Percentiles rank a stretch among this genome's conserved stretches.
These are phyloP conservation scores for Orius laevigatus DNA, from an alignment of 1,140 invertebrate species.

Conservation along the genomic window DNA sequence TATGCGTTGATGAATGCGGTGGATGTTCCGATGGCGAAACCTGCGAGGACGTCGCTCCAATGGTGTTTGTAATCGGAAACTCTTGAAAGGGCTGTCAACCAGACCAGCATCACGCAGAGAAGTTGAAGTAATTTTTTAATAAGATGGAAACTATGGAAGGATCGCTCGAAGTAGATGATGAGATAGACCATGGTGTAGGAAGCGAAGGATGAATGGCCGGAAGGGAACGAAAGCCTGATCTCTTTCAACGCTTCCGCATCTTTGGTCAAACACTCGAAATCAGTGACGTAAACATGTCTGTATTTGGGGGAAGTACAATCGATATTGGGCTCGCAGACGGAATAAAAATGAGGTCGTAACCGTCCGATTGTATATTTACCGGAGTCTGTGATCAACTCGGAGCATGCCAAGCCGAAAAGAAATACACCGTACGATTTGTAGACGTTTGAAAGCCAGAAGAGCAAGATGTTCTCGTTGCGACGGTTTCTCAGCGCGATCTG, in stretches of 20 bases:
- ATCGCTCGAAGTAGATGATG: no score
- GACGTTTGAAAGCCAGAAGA: neutral
- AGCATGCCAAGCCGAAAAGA: slow-evolving; percentile 62
- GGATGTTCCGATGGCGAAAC: slow-evolving; percentile 39
- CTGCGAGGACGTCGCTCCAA: slow-evolving; percentile 68
- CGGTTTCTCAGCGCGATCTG: slow-evolving; percentile 23
- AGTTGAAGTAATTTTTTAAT: slow-evolving; percentile 33
- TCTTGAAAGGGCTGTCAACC: slow-evolving; percentile 66
- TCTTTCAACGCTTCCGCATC: slow-evolving; percentile 44
- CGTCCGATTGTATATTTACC: slow-evolving; percentile 83
- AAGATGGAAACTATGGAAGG: no score
- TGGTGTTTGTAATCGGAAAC: slow-evolving; percentile 94
- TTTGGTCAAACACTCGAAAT: slow-evolving; percentile 41
- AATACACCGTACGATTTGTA: slow-evolving; percentile 60
- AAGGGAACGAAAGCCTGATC: slow-evolving; percentile 58
- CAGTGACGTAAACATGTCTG: slow-evolving; percentile 34
- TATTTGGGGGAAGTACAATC: slow-evolving; percentile 8
- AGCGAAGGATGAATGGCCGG: slow-evolving; percentile 70
- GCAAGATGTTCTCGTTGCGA: slow-evolving; percentile 39
- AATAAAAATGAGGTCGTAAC: slow-evolving; percentile 79
- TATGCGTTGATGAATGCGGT: slow-evolving; percentile 30
- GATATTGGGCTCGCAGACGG: slow-evolving; percentile 46
- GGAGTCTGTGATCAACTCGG: slow-evolving; percentile 69
- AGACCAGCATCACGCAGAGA: slow-evolving; percentile 50
- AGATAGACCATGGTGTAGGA: slow-evolving; percentile 65